Evolutionary conservation across 2,888 invertebrate species (phyloP).

Genomic region (Hirtodrosophila histrioides): DNA sequence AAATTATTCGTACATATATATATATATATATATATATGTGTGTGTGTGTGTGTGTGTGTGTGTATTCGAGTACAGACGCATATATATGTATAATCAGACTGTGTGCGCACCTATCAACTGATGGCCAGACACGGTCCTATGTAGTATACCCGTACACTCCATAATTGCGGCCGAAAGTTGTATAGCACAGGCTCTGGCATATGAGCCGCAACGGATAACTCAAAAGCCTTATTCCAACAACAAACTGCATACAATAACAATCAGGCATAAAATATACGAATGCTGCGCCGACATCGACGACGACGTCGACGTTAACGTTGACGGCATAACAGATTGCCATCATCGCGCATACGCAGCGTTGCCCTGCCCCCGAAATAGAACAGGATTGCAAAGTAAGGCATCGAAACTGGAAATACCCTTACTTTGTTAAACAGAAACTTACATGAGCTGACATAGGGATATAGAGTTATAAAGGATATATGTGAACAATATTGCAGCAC

Average conservation of each 20-base stretch:
- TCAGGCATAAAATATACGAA: constrained; percentile 69
- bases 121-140: constrained; percentile 36
- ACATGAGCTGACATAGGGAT: no score
- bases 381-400: not conserved
- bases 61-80: no score
- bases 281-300: constrained; percentile 4
- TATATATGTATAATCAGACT: constrained; percentile 1
- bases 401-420: constrained; percentile 31
- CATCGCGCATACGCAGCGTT: constrained; percentile 70
- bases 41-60: no score
- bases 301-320: constrained; percentile 2
- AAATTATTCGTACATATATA: constrained; percentile 67
- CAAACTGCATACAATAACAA: constrained; percentile 79
- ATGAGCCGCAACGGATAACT: constrained; percentile 76
- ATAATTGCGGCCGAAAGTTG: constrained; percentile 72
- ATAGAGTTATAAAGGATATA: no score
- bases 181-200: constrained; percentile 51
- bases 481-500: no score
- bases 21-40: not conserved
- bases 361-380: constrained; percentile 13
- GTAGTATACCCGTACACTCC: constrained; percentile 17
- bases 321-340: constrained; percentile 53
- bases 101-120: constrained; percentile 26
- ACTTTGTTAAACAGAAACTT: not conserved
- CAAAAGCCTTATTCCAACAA: constrained; percentile 55